A percentile compares a stretch with the other conserved stretches of the same genome.
Conservation (phyloP, 1,140 invertebrate species). For the Aradophagus sp. region DNA sequence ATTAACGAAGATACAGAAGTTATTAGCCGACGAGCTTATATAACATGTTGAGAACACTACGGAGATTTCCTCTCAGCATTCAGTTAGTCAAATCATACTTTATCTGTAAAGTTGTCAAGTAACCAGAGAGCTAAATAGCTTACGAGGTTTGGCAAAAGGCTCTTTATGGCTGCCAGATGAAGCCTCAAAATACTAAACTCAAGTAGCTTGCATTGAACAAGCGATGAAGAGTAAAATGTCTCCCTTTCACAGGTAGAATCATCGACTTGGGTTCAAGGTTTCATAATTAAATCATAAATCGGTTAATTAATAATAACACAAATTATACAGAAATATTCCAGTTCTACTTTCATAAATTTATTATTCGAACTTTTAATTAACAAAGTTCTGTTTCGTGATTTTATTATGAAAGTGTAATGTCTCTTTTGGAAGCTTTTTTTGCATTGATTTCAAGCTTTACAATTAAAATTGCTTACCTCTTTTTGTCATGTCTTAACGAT, state of each 20-base stretch:
- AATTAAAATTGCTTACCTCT: no score
- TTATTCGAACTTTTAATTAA: no score
- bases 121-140: conserved; percentile 42
- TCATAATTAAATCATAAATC: conserved; percentile 5
- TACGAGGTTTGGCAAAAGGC: conserved; percentile 51
- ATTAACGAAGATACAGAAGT: conserved; percentile 45
- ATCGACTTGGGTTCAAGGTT: conserved; percentile 13
- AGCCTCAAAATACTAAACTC: conserved; percentile 50
- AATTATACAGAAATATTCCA: no score
- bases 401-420: no score
- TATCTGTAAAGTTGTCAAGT: conserved; percentile 46
- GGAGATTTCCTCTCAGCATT: conserved; percentile 51
- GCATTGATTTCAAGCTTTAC: no score
- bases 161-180: conserved; percentile 58
- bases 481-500: no score
- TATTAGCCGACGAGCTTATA: conserved; percentile 30
- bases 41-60: conserved; percentile 57
- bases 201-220: conserved; percentile 47
- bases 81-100: conserved; percentile 55
- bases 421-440: no score
- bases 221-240: conserved; percentile 80
- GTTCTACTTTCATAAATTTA: no score
- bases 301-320: background rate
- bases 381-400: no score
- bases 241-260: conserved; percentile 77